Percentiles rank a stretch among this genome's conserved stretches.
These are phyloP conservation scores for Trichonephila clavata DNA, from an alignment of 1,140 invertebrate species.

Conservation along the genomic window DNA sequence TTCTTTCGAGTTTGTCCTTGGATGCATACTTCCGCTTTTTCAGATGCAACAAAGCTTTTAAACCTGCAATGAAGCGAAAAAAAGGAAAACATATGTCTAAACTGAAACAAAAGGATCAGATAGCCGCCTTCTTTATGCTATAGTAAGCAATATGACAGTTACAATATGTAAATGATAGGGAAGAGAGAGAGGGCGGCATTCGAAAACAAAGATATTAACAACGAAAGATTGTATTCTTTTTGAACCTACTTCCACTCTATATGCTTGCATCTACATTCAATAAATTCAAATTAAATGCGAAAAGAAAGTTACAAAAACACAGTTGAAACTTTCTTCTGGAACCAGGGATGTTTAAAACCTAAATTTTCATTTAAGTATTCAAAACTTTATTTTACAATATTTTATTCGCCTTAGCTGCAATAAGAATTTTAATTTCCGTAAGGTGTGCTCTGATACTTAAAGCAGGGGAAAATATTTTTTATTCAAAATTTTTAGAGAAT, in stretches of 20 bases:
- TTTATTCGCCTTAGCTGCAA: no score
- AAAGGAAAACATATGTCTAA: neutral
- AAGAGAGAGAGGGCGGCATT: neutral
- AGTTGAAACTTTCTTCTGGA: no score
- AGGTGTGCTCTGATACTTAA: no score
- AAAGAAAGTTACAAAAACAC: no score
- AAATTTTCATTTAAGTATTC: no score
- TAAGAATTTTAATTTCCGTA: no score
- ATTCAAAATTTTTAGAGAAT: no score
- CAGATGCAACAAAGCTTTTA: neutral
- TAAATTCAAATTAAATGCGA: no score
- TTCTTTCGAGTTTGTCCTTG: conserved; percentile 6
- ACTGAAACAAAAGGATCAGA: neutral
- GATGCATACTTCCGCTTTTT: neutral
- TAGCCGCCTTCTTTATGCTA: neutral
- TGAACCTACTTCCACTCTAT: neutral
- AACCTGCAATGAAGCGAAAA: neutral
- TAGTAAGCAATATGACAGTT: neutral
- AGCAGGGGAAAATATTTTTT: no score
- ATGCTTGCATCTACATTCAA: no score
- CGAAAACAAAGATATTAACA: neutral
- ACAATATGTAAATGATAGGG: neutral
- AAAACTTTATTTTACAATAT: no score
- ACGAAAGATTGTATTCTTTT: neutral
- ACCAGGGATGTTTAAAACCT: no score